Evolutionary conservation across 2,797 vertebrate species (phyloP).

Genomic region (Adelosebastes latens): DNA sequence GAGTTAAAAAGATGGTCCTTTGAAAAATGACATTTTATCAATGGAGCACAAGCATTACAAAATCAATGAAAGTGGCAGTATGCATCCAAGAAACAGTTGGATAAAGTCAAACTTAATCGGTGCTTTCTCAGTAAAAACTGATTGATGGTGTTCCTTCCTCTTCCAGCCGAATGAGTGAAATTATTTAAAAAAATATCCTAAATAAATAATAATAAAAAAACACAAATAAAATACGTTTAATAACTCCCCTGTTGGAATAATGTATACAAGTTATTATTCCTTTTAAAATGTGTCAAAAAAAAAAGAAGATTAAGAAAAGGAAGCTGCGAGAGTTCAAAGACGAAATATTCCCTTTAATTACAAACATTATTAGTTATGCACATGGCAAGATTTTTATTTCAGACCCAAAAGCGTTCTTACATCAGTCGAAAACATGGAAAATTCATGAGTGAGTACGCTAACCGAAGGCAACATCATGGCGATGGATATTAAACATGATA

Average conservation of each 20-base stretch:
- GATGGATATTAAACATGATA: conserved; percentile 60
- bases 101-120: background rate
- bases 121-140: background rate
- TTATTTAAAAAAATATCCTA: background rate
- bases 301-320: conserved; percentile 10
- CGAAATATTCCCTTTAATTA: conserved; percentile 61
- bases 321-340: conserved; percentile 62
- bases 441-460: conserved; percentile 64
- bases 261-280: background rate
- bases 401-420: conserved; percentile 75
- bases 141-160: background rate
- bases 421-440: conserved; percentile 68
- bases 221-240: background rate
- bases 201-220: background rate
- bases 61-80: background rate
- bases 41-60: background rate
- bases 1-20: background rate
- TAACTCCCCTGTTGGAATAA: background rate
- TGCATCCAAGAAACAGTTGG: background rate
- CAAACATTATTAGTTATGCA: conserved; percentile 72
- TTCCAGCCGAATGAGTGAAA: background rate
- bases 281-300: conserved; percentile 21
- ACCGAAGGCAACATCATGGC: conserved; percentile 62
- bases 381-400: conserved; percentile 70
- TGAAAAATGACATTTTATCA: background rate